Evolutionary conservation across 2,888 invertebrate genomes (phyloP), one percentile per base, ranked within the genome.

Genomic region (Morpho achilles): DNA sequence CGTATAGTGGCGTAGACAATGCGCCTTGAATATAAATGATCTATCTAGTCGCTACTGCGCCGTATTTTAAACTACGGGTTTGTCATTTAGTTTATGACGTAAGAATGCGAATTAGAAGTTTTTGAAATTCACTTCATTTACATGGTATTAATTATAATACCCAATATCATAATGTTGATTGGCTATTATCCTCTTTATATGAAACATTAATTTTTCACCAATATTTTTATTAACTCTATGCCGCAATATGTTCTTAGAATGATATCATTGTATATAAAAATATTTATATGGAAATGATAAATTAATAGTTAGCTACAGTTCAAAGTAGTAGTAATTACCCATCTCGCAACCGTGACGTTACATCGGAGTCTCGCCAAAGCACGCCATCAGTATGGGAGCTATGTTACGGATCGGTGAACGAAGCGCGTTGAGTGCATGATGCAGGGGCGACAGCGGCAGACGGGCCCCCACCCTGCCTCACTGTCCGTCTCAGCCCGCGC

Each of bases 381-480:
- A 63, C 61, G 59, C 59, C 48, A 64, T 58, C 59, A 61, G 51
- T 59, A 63, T 63, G 64, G 65, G 60, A 66, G 65, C 63, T 67
- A 65, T 69, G 70, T 71, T 69, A 73, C 73, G 72, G 75, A 67
- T 68, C 72, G 74, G 66, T 74, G 77, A 78, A 79, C 75, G 67
- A 63, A 65, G 64, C 64, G 68, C 68, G 66, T 69, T 76, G 79
- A 80, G 77, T 87, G 83, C 87, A 87, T 82, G 84, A 82, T 87
- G 88, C 88, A 88, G 67, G 69, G 69, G 70, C 67, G 68, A 67
- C 65, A 75, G 77, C 73, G 77, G 75, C 80, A 75, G 77, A 76
- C 82, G 79, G 79, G 81, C 81, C 84, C 87, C 87, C 85, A 80
- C 84, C 82, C 80, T 79, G 77, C 77, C 79, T 76, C 70, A 71